Percentiles rank a stretch among this genome's conserved stretches.
Conservation (phyloP, 2,888 invertebrate species). For the Chirona hameri region DNA sequence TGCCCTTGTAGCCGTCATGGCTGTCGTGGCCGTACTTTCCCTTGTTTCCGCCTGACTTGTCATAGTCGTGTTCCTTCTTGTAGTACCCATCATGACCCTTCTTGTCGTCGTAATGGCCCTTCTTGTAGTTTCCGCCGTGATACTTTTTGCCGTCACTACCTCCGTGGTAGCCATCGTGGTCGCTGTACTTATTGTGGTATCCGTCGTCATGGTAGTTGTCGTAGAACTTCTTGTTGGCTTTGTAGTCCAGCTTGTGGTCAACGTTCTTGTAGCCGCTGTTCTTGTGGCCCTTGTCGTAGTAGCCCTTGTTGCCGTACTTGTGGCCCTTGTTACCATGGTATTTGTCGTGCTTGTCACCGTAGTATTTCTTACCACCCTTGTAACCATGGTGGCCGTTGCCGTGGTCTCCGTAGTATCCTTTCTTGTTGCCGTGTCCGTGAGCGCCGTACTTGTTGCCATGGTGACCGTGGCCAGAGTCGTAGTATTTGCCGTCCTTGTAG, state of each 20-base stretch:
- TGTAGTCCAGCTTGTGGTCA: constrained; percentile 74
- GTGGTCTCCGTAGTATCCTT: constrained; percentile 36
- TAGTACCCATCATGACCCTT: constrained; percentile 30
- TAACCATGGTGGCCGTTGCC: constrained; percentile 37
- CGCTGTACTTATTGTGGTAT: constrained; percentile 74
- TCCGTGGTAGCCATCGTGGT: constrained; percentile 69
- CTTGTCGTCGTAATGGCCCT: too few species aligned
- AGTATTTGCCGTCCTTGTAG: constrained; percentile 7
- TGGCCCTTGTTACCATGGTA: constrained; percentile 40
- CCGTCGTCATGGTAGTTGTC: constrained; percentile 71
- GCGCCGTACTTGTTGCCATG: constrained; percentile 8
- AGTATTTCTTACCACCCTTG: constrained; percentile 37
- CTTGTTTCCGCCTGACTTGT: constrained; percentile 33
- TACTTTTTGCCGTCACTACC: constrained; percentile 71
- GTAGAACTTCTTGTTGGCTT: constrained; percentile 71
- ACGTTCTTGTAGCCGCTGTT: constrained; percentile 76
- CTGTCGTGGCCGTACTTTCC: constrained; percentile 31
- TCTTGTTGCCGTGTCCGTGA: background rate
- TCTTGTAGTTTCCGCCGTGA: constrained; percentile 69
- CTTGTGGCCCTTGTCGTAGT: constrained; percentile 71
- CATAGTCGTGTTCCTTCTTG: constrained; percentile 34
- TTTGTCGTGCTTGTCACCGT: constrained; percentile 37
- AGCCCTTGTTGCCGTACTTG: constrained; percentile 57
- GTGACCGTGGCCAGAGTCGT: background rate
- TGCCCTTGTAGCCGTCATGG: constrained; percentile 33